Conservation (phyloP, 2,797 vertebrate species). For the Diplodus puntazzo region DNA sequence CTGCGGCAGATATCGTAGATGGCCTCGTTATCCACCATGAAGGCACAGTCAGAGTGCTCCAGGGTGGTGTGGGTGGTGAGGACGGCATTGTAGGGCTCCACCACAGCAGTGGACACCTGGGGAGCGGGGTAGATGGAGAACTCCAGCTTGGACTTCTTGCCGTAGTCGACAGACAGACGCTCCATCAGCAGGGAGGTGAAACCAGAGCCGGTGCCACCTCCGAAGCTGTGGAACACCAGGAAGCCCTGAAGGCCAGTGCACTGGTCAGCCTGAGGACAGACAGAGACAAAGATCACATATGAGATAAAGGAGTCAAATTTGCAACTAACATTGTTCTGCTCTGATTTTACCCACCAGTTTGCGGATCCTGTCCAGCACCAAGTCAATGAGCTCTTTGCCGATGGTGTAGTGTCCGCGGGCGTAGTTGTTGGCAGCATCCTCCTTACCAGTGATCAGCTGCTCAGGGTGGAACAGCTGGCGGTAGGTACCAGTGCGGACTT, state of each 20-base stretch:
- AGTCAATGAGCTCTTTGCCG: too few species aligned
- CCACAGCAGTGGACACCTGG: constrained; percentile 76
- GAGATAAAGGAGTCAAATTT: background rate
- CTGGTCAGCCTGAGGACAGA: constrained; percentile 55
- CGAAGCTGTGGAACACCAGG: constrained; percentile 66
- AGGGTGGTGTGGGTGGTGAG: constrained; percentile 80
- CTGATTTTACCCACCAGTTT: too few species aligned
- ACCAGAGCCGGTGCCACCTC: constrained; percentile 64
- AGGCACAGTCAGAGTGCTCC: constrained; percentile 80
- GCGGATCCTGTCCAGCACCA: too few species aligned
- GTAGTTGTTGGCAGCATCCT: too few species aligned
- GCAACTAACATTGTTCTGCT: too few species aligned
- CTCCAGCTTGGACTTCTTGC: constrained; percentile 27
- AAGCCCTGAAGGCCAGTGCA: constrained; percentile 81
- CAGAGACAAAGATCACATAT: background rate
- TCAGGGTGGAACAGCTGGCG: too few species aligned
- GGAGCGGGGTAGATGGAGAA: constrained; percentile 77
- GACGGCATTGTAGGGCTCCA: constrained; percentile 77
- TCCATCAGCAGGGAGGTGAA: constrained; percentile 35
- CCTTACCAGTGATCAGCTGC: too few species aligned
- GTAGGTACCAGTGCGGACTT: too few species aligned
- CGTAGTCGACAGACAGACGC: constrained; percentile 77
- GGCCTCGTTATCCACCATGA: constrained; percentile 74
- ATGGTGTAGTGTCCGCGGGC: too few species aligned
- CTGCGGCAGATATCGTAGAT: too few species aligned